A percentile compares a stretch with the other conserved stretches of the same genome.
Evolutionary conservation across 1,140 invertebrate genomes (phyloP).

Genomic region (Scaptodrosophila lebanonensis): DNA sequence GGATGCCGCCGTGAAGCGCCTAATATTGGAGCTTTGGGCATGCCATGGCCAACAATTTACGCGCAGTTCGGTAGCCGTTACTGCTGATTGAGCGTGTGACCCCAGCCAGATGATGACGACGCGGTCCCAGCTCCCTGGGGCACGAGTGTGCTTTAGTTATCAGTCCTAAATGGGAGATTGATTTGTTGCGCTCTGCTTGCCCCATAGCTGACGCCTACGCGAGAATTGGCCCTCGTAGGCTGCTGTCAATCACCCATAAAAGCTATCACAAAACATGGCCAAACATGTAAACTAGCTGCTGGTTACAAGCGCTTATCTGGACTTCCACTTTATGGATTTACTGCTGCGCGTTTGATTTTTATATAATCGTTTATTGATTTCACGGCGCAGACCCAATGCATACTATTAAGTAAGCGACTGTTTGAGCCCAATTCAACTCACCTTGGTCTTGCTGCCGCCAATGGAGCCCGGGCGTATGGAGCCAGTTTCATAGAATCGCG

Average conservation of each 20-base stretch:
- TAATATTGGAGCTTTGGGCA: too few relatives aligned
- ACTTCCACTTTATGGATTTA: slow-evolving; percentile 73
- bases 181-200: slow-evolving; percentile 62
- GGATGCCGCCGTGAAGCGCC: slow-evolving; percentile 34
- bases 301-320: slow-evolving; percentile 37
- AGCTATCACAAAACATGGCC: slow-evolving; percentile 28
- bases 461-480: slow-evolving; percentile 94
- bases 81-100: slow-evolving; percentile 64
- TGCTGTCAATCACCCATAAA: slow-evolving; percentile 49
- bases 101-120: slow-evolving; percentile 44
- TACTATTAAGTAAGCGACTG: slow-evolving; percentile 43
- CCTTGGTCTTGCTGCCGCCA: slow-evolving; percentile 94
- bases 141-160: slow-evolving; percentile 36
- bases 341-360: slow-evolving; percentile 70
- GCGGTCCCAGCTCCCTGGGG: slow-evolving; percentile 2
- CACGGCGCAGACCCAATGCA: slow-evolving; percentile 37
- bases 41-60: too few relatives aligned
- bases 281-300: slow-evolving; percentile 59
- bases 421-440: slow-evolving; percentile 74
- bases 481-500: slow-evolving; percentile 96
- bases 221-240: slow-evolving; percentile 19
- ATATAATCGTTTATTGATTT: slow-evolving; percentile 74
- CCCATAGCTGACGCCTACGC: slow-evolving; percentile 5
- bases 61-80: slow-evolving; percentile 37
- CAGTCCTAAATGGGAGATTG: slow-evolving; percentile 56